Conservation (phyloP, 2,797 vertebrate species). For the Amblyopsis hoosieri region DNA sequence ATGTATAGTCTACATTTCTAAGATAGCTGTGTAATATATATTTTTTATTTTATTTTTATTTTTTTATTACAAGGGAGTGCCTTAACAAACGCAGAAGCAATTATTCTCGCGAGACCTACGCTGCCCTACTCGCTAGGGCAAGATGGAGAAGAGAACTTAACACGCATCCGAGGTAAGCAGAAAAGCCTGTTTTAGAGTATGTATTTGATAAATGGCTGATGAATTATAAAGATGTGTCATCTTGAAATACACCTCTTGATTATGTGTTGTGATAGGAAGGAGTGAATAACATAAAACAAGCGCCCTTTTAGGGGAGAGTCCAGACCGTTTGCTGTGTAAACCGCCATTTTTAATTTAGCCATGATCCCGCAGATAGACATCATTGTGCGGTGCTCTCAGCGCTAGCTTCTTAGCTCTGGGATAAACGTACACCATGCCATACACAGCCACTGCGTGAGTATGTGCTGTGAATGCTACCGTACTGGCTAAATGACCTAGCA, state of each 20-base stretch:
- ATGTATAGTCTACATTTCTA: too few relatives aligned
- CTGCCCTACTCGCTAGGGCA: conserved; percentile 75
- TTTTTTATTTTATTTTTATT: neutral
- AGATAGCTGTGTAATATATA: too few relatives aligned
- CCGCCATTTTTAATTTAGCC: conserved; percentile 87
- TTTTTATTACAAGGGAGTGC: conserved; percentile 58
- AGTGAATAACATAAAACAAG: neutral
- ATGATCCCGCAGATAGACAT: conserved; percentile 67
- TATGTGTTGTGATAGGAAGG: neutral
- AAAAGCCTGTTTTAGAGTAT: conserved; percentile 40
- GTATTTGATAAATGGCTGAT: conserved; percentile 8
- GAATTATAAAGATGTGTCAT: neutral
- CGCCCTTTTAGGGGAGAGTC: conserved; percentile 60
- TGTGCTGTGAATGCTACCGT: conserved; percentile 9
- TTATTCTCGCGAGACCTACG: conserved; percentile 76
- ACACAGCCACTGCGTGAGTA: conserved; percentile 42
- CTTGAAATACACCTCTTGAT: neutral
- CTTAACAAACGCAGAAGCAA: conserved; percentile 44
- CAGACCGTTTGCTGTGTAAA: conserved; percentile 73
- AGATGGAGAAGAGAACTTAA: conserved; percentile 85
- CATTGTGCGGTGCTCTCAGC: conserved; percentile 67
- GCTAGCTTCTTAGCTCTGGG: conserved; percentile 57
- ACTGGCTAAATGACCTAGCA: conserved; percentile 12
- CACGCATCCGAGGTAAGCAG: conserved; percentile 80
- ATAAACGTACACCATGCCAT: conserved; percentile 36